Percentiles rank a stretch among this genome's conserved stretches.
Conservation (phyloP, 2,888 invertebrate species). For the Nycteola revayana region DNA sequence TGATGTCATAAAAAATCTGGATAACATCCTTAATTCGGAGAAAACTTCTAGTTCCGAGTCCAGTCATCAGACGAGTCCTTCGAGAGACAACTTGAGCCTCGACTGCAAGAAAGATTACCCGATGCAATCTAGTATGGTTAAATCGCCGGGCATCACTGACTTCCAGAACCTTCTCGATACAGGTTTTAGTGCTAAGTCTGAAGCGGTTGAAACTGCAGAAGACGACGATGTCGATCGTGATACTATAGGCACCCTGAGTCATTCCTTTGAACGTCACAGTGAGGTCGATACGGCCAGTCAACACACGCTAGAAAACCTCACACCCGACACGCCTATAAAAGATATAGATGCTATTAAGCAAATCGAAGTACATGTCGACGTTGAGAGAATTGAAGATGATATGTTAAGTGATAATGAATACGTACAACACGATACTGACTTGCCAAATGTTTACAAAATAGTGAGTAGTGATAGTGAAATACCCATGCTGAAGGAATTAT, state of each 20-base stretch:
- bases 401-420: constrained; percentile 37
- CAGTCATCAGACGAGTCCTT: constrained; percentile 79
- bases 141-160: constrained; percentile 72
- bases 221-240: constrained; percentile 66
- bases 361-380: constrained; percentile 36
- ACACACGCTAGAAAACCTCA: constrained; percentile 69
- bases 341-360: constrained; percentile 50
- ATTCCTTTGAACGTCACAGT: constrained; percentile 72
- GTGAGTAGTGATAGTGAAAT: constrained; percentile 62
- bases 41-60: constrained; percentile 83
- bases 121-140: constrained; percentile 67
- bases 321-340: constrained; percentile 69
- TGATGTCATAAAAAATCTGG: constrained; percentile 84
- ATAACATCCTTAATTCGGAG: constrained; percentile 83
- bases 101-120: constrained; percentile 74
- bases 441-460: constrained; percentile 64
- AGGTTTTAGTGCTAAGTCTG: constrained; percentile 47
- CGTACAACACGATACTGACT: constrained; percentile 45
- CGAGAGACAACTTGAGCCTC: constrained; percentile 70
- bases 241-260: constrained; percentile 69
- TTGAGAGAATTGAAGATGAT: constrained; percentile 26
- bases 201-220: constrained; percentile 43
- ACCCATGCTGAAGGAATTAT: constrained; percentile 67
- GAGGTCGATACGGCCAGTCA: constrained; percentile 59
- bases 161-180: constrained; percentile 67